Base-by-base conservation (phyloP, 2,888 invertebrate species). In the Rhopalosiphum nymphaeae region DNA sequence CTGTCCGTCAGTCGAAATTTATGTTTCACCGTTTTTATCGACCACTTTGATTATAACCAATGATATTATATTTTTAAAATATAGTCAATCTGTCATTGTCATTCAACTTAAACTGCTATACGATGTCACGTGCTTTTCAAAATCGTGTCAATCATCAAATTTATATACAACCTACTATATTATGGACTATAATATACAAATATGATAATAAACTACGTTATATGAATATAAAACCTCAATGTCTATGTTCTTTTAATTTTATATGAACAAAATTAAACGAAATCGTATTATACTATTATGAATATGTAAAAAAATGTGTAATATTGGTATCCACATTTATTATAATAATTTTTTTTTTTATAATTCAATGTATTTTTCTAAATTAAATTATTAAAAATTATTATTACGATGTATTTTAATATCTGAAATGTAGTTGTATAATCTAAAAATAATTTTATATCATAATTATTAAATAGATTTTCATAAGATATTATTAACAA, bases 1-100 rank as follows among this genome's bases (percentile, higher is more conserved):
- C 44, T n/a, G 91, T 85, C 91, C 56, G 85, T 57, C 91, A 85
- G 29, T 16, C 56, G 9, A 56, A 91, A 91, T 85, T 44, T 57
- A 91, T 85, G 44, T 91, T 56, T 42, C 13, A 42, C 78, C 49
- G 46, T 84, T 91, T 85, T 85, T 56, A 91, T 57, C 85, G 44
- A 91, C 44, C 56, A 85, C n/a, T 44, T 42, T 9, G 44, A 44
- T 85, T 91, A 46, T 36, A 42, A 21, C 13, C 85, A 29, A 85
- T 44, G 36, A 36, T 44, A 57, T 91, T 57, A 85, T 57, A 91
- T 44, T 85, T 91, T 91, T 25, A 29, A 85, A 56, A 91, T 84
- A 16, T 21, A 85, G 85, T 85, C 53, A 44, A 91, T 85, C 84
- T 56, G 56, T 56, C 91, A 91, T 85, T 85, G 91, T 91, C 85